Base-by-base conservation (phyloP, 2,888 invertebrate species). In the Oscheius sp. region DNA sequence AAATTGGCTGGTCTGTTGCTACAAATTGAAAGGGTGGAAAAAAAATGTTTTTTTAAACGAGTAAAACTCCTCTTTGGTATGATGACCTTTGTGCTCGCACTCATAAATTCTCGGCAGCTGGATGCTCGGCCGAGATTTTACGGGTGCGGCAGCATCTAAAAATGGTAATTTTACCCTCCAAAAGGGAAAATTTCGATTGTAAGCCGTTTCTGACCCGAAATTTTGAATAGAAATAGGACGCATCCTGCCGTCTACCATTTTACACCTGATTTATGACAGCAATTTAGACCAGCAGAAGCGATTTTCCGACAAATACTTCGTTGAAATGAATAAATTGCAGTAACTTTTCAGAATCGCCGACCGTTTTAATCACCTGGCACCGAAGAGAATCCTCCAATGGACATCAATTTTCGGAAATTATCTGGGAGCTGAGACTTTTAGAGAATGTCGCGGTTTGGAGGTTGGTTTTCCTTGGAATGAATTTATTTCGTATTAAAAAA, bases 381-480 rank as follows among this genome's bases (percentile, higher is more conserved):
- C 81, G 21, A 83, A 84, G 56, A 35, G 80, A 52, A 84, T 87
- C 72, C 79, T 87, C 55, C 75, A 81, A 49, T 87, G 86, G 85
- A 87, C 87, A 12, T 76, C 77, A 25, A 73, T 87, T 18, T 86
- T 86, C 61, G 73, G 80, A 16, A 53, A 25, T 18, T 16, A 25
- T 18, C 6, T 66, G 52, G n/a, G 25, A 5, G 25, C 25, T 7
- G 49, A 27, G n/a, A 49, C 49, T n/a, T 49, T 82, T 21, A 18
- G 61, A 5, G 81, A 82, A 68, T 83, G 83, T 61, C 78, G 77
- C 1, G 83, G 79, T 25, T 61, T 83, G 5, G 74, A 76, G 55
- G 82, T 76, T 13, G 18, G 27, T 45, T 61, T 35, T 35, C 49
- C 16, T 13, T 49, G n/a, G n/a, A n/a, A n/a, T n/a, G n/a, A n/a